These are phyloP conservation scores for Gymnobelideus leadbeateri DNA, from an alignment of 2,113 vertebrate species.

Conservation along the genomic window DNA sequence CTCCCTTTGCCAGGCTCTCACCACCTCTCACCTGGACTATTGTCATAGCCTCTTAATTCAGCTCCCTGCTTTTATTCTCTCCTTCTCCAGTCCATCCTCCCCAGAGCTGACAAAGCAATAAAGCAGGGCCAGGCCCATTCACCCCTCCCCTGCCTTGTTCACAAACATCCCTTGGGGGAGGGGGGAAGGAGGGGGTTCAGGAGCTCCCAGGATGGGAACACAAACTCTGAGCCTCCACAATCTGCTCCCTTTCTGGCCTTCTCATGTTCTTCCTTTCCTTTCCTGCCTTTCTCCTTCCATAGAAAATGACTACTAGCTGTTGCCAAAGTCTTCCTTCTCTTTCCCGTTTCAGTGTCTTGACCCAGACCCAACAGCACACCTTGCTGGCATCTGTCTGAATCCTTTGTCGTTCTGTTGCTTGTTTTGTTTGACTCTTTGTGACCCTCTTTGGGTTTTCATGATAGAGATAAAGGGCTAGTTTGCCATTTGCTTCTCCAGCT, in stretches of 20 bases:
- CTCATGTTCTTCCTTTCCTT: background rate
- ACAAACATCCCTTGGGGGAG: no score
- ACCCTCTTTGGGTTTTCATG: no score
- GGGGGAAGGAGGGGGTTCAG: no score
- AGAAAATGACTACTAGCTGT: background rate
- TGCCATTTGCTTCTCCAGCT: no score
- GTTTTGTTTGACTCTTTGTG: no score
- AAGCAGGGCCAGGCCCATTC: accelerated
- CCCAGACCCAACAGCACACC: no score
- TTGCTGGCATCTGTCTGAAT: no score
- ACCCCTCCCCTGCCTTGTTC: background rate
- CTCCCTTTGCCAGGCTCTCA: background rate
- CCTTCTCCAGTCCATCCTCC: background rate
- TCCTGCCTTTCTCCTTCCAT: background rate
- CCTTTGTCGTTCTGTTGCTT: no score
- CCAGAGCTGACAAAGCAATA: background rate
- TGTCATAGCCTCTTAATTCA: background rate
- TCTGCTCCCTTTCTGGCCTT: background rate
- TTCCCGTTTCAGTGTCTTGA: background rate
- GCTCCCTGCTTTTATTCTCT: background rate
- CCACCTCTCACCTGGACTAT: background rate
- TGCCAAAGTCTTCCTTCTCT: background rate
- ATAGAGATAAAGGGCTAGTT: no score
- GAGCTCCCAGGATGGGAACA: background rate
- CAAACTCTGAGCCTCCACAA: no score